phyloP scores from a whole-genome alignment of 2,797 vertebrate genomes.

The Oreonectes daqikongensis region DNA sequence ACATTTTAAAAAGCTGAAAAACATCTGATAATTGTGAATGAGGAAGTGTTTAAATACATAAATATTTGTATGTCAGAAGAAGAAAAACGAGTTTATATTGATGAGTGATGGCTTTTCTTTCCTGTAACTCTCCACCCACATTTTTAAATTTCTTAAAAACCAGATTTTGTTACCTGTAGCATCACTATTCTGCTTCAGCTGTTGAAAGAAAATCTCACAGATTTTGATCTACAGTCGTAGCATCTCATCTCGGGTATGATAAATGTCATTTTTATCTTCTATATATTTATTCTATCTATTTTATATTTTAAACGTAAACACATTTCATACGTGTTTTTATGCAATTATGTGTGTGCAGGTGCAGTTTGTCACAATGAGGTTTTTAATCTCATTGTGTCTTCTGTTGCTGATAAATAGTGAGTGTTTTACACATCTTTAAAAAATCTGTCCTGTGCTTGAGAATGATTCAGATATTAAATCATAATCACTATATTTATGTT shows the following conservation, averaged over 20 bases:
- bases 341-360: background rate
- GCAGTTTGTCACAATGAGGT: background rate
- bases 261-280: no score
- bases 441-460: background rate
- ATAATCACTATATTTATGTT: no score
- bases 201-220: background rate
- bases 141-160: no score
- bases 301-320: no score
- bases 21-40: background rate
- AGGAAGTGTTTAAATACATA: background rate
- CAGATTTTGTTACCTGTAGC: no score
- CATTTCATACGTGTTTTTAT: no score
- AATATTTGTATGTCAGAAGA: background rate
- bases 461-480: no score
- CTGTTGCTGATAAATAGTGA: background rate
- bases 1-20: no score
- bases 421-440: background rate
- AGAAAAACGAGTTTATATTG: background rate
- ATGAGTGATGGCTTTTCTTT: background rate
- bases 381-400: background rate
- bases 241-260: background rate
- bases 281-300: no score
- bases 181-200: no score
- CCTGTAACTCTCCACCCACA: background rate
- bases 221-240: conserved; percentile 2